These are phyloP conservation scores for Gasterosteus nipponicus DNA, from an alignment of 2,113 vertebrate species.

Conservation along the genomic window DNA sequence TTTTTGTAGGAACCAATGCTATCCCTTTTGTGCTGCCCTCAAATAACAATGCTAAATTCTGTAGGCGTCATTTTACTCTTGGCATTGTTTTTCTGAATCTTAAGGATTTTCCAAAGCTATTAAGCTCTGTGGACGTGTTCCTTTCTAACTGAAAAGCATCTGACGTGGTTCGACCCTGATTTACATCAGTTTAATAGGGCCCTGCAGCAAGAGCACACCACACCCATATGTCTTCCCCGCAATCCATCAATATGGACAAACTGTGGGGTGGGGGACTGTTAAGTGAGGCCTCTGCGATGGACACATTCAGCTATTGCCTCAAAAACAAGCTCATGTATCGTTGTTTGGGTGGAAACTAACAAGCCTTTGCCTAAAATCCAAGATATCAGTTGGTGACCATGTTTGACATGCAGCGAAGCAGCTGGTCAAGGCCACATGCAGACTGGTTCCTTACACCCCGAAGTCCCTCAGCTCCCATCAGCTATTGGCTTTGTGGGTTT, in stretches of 20 bases:
- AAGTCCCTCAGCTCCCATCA: slow-evolving; percentile 41
- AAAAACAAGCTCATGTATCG: slow-evolving; percentile 58
- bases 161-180: slow-evolving; percentile 32
- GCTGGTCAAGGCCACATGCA: slow-evolving; percentile 60
- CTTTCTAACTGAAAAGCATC: slow-evolving; percentile 31
- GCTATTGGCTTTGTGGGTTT: slow-evolving; percentile 65
- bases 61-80: slow-evolving; percentile 19
- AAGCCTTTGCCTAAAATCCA: slow-evolving; percentile 16
- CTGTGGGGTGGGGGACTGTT: slow-evolving; percentile 31
- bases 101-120: slow-evolving; percentile 27
- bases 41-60: slow-evolving; percentile 3
- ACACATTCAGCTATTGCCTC: slow-evolving; percentile 25
- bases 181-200: slow-evolving; percentile 16
- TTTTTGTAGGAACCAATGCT: not conserved
- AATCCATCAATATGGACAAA: slow-evolving; percentile 14
- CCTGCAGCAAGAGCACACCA: slow-evolving; percentile 32
- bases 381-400: slow-evolving; percentile 45
- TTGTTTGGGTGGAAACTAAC: slow-evolving; percentile 16
- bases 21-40: not conserved
- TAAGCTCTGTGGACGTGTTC: slow-evolving; percentile 14
- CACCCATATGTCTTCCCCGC: slow-evolving; percentile 29
- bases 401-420: slow-evolving; percentile 59
- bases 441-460: slow-evolving; percentile 53
- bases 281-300: slow-evolving; percentile 5
- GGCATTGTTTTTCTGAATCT: slow-evolving; percentile 7